A percentile compares a stretch with the other conserved stretches of the same genome.
Evolutionary conservation across 2,888 invertebrate species (phyloP).

Genomic region (Buathra laborator): DNA sequence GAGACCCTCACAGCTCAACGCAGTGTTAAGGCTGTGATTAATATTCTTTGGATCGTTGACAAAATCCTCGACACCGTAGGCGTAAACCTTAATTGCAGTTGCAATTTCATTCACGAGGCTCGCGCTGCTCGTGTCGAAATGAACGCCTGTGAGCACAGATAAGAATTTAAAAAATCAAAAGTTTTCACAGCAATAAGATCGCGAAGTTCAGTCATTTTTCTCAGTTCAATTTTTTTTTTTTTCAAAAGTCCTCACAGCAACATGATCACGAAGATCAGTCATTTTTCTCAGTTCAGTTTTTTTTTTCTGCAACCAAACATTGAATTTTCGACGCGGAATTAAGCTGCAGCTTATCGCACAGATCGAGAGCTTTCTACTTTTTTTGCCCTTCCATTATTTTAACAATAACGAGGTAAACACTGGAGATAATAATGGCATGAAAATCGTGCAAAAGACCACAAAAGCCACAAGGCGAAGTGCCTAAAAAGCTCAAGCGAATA

Average conservation of each 20-base stretch:
- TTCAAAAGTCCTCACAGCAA: slow-evolving; percentile 22
- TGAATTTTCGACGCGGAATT: too few relatives aligned
- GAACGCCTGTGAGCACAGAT: slow-evolving; percentile 89
- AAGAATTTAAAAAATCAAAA: slow-evolving; percentile 29
- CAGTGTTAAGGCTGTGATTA: slow-evolving; percentile 90
- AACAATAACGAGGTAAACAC: too few relatives aligned
- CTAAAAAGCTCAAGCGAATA: background rate
- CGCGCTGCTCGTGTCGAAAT: slow-evolving; percentile 95
- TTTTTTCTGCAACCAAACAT: too few relatives aligned
- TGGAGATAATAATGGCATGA: too few relatives aligned
- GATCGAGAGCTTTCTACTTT: too few relatives aligned
- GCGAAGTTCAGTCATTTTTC: slow-evolving; percentile 7
- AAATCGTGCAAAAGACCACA: background rate
- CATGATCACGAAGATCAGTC: background rate
- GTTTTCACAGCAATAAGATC: background rate
- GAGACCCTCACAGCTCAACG: slow-evolving; percentile 92
- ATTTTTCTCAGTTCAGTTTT: background rate
- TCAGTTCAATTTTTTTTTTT: background rate
- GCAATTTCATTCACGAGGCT: slow-evolving; percentile 95
- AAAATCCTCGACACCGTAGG: slow-evolving; percentile 95
- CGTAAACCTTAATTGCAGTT: slow-evolving; percentile 96
- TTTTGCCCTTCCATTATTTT: too few relatives aligned
- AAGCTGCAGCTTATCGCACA: slow-evolving; percentile 41
- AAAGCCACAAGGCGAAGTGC: background rate
- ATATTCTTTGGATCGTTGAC: slow-evolving; percentile 91